Evolutionary conservation across 2,113 vertebrate species (phyloP), one percentile per base, ranked within the genome.

Genomic region (Hemiprocne comata): DNA sequence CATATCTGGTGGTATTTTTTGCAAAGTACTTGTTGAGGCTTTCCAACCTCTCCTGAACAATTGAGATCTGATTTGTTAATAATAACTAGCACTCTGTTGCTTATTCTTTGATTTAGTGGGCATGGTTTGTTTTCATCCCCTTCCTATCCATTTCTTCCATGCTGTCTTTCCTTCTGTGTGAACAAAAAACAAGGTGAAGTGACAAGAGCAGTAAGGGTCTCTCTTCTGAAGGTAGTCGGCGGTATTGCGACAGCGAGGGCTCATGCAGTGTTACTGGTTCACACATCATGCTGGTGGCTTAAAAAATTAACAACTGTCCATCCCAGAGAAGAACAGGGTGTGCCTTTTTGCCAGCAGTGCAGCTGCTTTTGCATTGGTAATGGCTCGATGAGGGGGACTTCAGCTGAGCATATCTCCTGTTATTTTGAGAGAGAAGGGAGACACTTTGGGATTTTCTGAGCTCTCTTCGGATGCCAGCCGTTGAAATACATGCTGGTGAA

Each of bases 151-250:
- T 88, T 85, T 90, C 7, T 79, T 85, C 54, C 44, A 40, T 36
- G 28, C 11, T 57, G 40, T 18, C 11, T 72, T 85, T 61, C 13
- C 31, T 83, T 70, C 58, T 66, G 23, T 13, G 23, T 58, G 23
- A 69, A 40, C 19, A 78, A 54, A 93, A 87, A 29, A 1, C 46
- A 50, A 0, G 0, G 0, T 46, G 72, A 66, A 50, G 34, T 0
- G 1, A 50, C 0, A 2, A 70, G 21, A 19, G 25, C 36, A 34
- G 44, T 34, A 82, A 24, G 7, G 12, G 24, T 72, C 29, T 93
- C 28, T 76, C 28, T 62, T 57, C 29, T 65, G 62, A 61, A 74
- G 34, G 20, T 3, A 57, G n/a, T 24, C 50, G 38, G 20, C 14
- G 3, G 20, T 25, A 7, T 69, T 85, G 24, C 0, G 1, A 17